These are phyloP conservation scores for Tethea ocularis DNA, from an alignment of 2,888 invertebrate genomes.

Conservation along the genomic window DNA sequence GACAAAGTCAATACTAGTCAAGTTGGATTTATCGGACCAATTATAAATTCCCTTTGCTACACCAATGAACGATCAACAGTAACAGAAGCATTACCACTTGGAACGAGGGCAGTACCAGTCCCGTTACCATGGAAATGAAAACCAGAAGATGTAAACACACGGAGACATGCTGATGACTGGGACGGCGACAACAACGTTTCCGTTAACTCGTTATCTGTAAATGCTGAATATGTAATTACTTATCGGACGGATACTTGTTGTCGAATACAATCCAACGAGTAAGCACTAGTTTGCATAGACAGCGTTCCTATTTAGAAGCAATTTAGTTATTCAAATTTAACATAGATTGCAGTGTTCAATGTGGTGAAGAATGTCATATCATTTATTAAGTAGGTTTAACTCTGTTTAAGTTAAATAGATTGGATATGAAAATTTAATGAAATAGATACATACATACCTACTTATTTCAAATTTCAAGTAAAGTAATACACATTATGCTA, in stretches of 20 bases:
- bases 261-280: not conserved
- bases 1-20: slow-evolving; percentile 28
- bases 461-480: no score
- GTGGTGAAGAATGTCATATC: not conserved
- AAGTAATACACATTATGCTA: no score
- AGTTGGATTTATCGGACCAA: slow-evolving; percentile 50
- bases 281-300: slow-evolving; percentile 5
- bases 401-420: no score
- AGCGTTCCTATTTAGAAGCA: not conserved
- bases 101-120: slow-evolving; percentile 61
- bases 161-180: slow-evolving; percentile 26
- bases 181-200: slow-evolving; percentile 23
- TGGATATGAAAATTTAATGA: no score
- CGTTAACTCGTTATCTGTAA: slow-evolving; percentile 8
- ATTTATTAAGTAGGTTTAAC: not conserved
- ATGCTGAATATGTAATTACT: slow-evolving; percentile 10
- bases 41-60: slow-evolving; percentile 55
- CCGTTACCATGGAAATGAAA: slow-evolving; percentile 61
- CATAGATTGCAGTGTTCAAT: not conserved
- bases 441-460: no score
- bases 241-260: not conserved
- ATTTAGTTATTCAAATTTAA: slow-evolving; percentile 1
- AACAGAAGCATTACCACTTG: slow-evolving; percentile 70
- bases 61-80: slow-evolving; percentile 41
- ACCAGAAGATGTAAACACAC: slow-evolving; percentile 54